Evolutionary conservation across 2,888 invertebrate genomes (phyloP).

Genomic region (Macropis europaea): DNA sequence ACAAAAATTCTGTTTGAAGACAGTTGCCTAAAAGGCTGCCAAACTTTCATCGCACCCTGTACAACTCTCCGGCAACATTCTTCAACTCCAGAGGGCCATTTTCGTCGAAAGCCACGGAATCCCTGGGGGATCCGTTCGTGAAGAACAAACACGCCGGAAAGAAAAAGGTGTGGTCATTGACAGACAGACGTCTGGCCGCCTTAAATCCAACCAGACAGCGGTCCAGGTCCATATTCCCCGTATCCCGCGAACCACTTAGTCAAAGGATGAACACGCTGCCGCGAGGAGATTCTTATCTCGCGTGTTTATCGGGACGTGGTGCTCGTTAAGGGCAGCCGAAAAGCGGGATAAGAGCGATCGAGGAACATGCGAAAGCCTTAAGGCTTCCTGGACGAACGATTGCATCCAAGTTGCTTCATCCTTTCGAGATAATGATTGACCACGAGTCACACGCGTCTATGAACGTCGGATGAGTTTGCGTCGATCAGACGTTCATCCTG

Average conservation of each 20-base stretch:
- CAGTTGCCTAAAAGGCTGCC: too few species aligned
- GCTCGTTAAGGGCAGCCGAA: constrained; percentile 61
- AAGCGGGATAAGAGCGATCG: constrained; percentile 11
- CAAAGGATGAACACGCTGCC: constrained; percentile 50
- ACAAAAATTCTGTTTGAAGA: too few species aligned
- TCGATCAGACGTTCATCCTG: background rate
- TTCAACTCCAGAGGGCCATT: background rate
- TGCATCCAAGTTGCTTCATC: constrained; percentile 2
- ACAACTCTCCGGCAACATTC: background rate
- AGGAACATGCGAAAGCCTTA: background rate
- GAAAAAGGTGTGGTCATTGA: constrained; percentile 48
- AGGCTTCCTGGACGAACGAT: constrained; percentile 12
- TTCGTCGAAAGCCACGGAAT: constrained; percentile 9
- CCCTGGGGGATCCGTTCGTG: background rate
- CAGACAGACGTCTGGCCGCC: constrained; percentile 55
- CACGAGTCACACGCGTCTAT: background rate
- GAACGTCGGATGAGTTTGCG: background rate
- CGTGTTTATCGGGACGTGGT: constrained; percentile 58
- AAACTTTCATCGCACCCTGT: too few species aligned
- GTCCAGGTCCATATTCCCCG: constrained; percentile 57
- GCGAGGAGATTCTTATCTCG: constrained; percentile 65
- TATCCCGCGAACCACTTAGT: constrained; percentile 64
- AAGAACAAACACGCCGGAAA: constrained; percentile 19
- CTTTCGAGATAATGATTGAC: constrained; percentile 4
- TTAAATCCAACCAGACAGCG: constrained; percentile 60